phyloP scores from a whole-genome alignment of 2,113 vertebrate species.

The Thinocorus orbignyianus region DNA sequence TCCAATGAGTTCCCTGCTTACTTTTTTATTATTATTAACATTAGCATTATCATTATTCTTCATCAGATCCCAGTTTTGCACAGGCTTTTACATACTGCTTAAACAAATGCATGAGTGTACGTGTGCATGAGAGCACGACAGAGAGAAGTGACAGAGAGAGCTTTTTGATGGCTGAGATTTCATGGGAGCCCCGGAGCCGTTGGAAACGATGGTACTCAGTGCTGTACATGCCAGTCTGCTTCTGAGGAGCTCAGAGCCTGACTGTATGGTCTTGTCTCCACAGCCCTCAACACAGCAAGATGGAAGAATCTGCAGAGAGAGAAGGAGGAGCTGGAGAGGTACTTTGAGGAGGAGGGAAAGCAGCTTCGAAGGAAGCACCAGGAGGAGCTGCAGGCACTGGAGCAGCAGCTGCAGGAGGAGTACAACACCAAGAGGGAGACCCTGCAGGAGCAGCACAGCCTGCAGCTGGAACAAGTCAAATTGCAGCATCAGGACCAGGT shows the following conservation, averaged over 20 bases:
- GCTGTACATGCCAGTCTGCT: background rate
- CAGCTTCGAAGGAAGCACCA: conserved; percentile 80
- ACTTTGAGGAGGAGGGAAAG: conserved; percentile 83
- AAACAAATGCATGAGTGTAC: background rate
- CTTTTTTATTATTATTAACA: too few species aligned
- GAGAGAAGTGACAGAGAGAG: rapidly evolving
- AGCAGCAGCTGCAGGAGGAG: conserved; percentile 80
- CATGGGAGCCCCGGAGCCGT: background rate
- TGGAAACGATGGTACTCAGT: rapidly evolving
- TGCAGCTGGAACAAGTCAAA: conserved; percentile 63
- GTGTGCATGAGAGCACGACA: background rate
- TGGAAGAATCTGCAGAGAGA: conserved; percentile 89
- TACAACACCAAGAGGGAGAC: conserved; percentile 68
- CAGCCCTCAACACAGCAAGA: conserved; percentile 83
- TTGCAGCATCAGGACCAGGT: conserved; percentile 83
- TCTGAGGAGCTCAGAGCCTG: background rate
- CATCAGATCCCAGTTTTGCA: background rate
- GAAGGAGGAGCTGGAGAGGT: conserved; percentile 87
- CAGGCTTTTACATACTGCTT: background rate
- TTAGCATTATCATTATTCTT: background rate
- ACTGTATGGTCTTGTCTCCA: background rate
- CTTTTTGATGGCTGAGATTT: background rate
- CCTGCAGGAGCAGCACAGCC: conserved; percentile 76
- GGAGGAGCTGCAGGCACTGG: conserved; percentile 81
- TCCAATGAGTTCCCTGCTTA: background rate